phyloP scores from a whole-genome alignment of 2,888 invertebrate species.

The Dryomyza anilis region DNA sequence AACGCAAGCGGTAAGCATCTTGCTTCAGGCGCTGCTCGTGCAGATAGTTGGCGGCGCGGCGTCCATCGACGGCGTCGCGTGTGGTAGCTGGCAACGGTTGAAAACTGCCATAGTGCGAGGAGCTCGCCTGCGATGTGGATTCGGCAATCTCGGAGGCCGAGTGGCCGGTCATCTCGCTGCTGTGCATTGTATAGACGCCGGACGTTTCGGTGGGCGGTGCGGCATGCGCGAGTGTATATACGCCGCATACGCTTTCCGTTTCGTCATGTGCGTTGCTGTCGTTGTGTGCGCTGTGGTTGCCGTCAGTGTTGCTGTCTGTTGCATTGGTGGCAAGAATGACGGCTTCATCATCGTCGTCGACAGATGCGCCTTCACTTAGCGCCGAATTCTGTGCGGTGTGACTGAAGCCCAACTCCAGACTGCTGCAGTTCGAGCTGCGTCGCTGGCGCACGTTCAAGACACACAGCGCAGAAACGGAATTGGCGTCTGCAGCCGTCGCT shows the following conservation, averaged over 20 bases:
- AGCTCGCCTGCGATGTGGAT: slow-evolving; percentile 62
- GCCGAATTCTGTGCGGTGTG: slow-evolving; percentile 87
- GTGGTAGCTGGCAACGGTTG: slow-evolving; percentile 64
- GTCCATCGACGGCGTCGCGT: slow-evolving; percentile 47
- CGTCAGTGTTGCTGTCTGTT: too few relatives aligned
- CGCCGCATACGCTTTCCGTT: slow-evolving; percentile 65
- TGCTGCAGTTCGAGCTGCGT: slow-evolving; percentile 78
- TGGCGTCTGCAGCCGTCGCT: slow-evolving; percentile 60
- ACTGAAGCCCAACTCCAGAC: slow-evolving; percentile 82
- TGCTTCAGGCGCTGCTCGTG: slow-evolving; percentile 57
- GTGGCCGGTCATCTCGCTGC: slow-evolving; percentile 66
- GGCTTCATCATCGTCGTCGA: slow-evolving; percentile 71
- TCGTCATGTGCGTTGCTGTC: slow-evolving; percentile 43
- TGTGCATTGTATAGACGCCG: slow-evolving; percentile 82
- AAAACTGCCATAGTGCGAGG: slow-evolving; percentile 67
- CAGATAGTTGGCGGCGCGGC: slow-evolving; percentile 35
- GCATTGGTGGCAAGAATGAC: too few relatives aligned
- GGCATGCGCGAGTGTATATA: slow-evolving; percentile 66
- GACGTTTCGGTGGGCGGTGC: slow-evolving; percentile 82
- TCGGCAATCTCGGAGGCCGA: slow-evolving; percentile 67
- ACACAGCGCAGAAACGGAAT: slow-evolving; percentile 43
- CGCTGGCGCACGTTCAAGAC: slow-evolving; percentile 51
- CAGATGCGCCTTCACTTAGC: slow-evolving; percentile 73
- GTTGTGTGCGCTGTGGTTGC: neutral
- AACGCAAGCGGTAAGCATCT: slow-evolving; percentile 69